Base-by-base conservation (phyloP, 2,797 vertebrate species). In the Gymnopithys bicolor region DNA sequence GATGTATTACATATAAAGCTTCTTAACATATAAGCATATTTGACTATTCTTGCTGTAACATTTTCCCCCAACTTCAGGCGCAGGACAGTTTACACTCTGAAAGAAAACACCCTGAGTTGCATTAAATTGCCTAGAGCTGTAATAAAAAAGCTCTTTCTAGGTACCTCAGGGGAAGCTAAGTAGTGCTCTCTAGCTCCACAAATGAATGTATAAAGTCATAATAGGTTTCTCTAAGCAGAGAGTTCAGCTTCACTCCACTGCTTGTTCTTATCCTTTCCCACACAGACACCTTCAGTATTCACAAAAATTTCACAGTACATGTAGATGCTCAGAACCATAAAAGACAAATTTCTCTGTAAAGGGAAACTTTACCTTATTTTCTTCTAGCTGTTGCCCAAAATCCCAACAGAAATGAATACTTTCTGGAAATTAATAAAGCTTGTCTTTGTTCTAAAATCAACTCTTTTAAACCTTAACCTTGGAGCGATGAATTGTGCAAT, bases 21-120 rank as follows among this genome's bases (percentile, higher is more conserved):
- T 53, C 51, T 51, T 81, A 92, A 94, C n/a, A 74, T 84, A 66
- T 49, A 63, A 92, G 48, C 19, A 83, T 28, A 80, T 94, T 87
- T 94, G 58, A 73, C 33, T 73, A 18, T 71, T 75, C 11, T 17
- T 25, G 67, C 37, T 90, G 24, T 59, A 68, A 52, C 60, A 77
- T 82, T 86, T 67, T 63, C 55, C n/a, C 25, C 37, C 33, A 75
- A 11, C 30, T 79, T 64, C 2, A 9, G 78, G 58, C 30, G 19
- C 64, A 85, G 64, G 19, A 90, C 25, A 63, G 21, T 41, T 85
- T 28, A 60, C 10, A 19, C 19, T 74, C 11, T 33, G n/a, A 52
- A 86, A 76, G 71, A 81, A 87, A 95, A 70, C 32, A 82, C 7
- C 6, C 9, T 56, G 74, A 80, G 64, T 74, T 89, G 33, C 71